Evolutionary conservation across 2,797 vertebrate species (phyloP), one percentile per base, ranked within the genome.

Genomic region (Hippopotamyrus pictus): DNA sequence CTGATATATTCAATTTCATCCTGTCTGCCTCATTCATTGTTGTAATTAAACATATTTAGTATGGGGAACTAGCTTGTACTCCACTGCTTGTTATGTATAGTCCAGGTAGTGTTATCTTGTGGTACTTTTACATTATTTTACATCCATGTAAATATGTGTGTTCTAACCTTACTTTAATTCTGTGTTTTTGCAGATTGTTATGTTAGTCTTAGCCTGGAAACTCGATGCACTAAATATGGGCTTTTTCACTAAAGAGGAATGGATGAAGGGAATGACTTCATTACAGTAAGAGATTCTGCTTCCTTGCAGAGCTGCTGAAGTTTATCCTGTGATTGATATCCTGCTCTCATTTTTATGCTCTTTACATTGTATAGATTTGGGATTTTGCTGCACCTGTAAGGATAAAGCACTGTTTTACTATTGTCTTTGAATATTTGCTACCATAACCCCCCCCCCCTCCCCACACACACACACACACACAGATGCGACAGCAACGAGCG

Each of bases 241-340:
- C 37, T 99, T 98, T 96, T 99, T 99, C 96, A 99, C 98, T 89
- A 99, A 98, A 95, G 98, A 99, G 93, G 98, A 99, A 94, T 99
- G 98, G 98, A 95, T 99, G 93, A 97, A 97, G 92, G 98, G 98
- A 94, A 99, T 99, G 98, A 98, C 97, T 12, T 95, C 96, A 91
- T 93, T 99, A 97, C 97, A 98, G 98, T 99, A 97, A 98, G 98
- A 33, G 4, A 25, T 11, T 87, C n/a, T 22, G n/a, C 79, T 12
- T 82, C 19, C 33, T n/a, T 11, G 29, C 79, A 83, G 41, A 48
- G 79, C 29, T 73, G 65, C 65, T 37, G 25, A 69, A 69, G 25
- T 69, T 69, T 69, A 65, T 33, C 65, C 65, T 14, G 12, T 73
- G 65, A 73, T 14, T 17, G 29, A 37, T 14, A 33, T 73, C 29